Evolutionary conservation across 1,140 invertebrate species (phyloP), one percentile per base, ranked within the genome.

Genomic region (Steinernema feltiae): DNA sequence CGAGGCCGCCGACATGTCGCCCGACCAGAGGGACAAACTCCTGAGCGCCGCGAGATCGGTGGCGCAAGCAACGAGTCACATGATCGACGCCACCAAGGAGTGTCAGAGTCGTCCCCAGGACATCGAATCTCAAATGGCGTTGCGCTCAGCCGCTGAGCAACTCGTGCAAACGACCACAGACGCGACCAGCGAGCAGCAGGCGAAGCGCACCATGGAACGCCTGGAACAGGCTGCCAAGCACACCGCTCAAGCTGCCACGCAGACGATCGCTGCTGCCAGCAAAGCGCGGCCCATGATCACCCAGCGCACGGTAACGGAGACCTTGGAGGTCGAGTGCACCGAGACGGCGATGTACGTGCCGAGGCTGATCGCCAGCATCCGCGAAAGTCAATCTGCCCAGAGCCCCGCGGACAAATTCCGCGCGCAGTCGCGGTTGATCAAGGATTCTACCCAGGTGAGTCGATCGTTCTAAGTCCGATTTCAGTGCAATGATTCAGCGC

Each of bases 21-120:
- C 92, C 0, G 93, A 95, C 87, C 94, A 97, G 70, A 90, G 93
- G 21, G 95, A 98, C 84, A 90, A 93, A 73, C 90, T 94, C 77
- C 87, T 98, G 2, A 87, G 98, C 48, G 94, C 94, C 0, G 94
- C 94, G 0, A 94, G 88, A 83, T 48, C 86, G 94, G 1, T 97
- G 95, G 87, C 96, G 0, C 95, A 98, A 88, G 96, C 96, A 3
- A 99, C 97, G 0, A 92, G 94, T 0, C 90, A 92, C 78, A 89
- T 90, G 87, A 93, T 98, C 0, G 95, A 98, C 87, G 95, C 96
- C 0, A 96, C 97, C 0, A 91, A 97, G 86, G 90, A 92, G 2
- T 95, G 94, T 88, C 93, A 94, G 17, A 91, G 90, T 31, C 91
- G 91, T 86, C 94, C 94, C 0, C 90, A 92, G 85, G 94, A 97